Base-by-base conservation (phyloP, 2,797 vertebrate genomes). In the Vespertilio murinus region DNA sequence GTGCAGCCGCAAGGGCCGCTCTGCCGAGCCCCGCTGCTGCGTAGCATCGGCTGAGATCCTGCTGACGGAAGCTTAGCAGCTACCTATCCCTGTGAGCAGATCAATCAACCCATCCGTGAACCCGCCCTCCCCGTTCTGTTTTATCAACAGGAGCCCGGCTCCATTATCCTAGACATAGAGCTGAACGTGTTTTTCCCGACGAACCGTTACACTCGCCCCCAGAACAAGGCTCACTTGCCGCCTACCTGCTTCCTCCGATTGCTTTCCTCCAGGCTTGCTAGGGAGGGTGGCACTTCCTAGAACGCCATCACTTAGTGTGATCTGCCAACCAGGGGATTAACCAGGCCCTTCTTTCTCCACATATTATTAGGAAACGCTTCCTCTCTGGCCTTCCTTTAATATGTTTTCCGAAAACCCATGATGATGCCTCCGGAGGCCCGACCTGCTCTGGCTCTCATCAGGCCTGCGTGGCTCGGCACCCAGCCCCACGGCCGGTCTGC, bases 361-460 rank as follows among this genome's bases (percentile, higher is more conserved):
- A 33, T 69, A 78, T 70, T 59, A 78, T 67, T 28, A 61, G 33
- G 49, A 49, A 87, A 80, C 35, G 86, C 59, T 92, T 96, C 77
- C 89, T 78, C 87, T 20, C 59, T 0, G 54, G 75, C 88, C 54
- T 64, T 91, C 45, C 56, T 83, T 84, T 65, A 91, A 87, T 33
- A 88, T 5, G 54, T 86, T 90, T 96, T 79, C 80, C 56, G 69
- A 94, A 96, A 84, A 28, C 22, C 40, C 9, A 3, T 13, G 71
- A 54, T 18, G 35, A 28, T 35, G 52, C 81, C 93, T 83, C 69
- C 40, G 49, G 61, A 89, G 71, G 67, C 79, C 86, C 94, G 88
- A 84, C 42, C 28, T 17, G 16, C 87, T 49, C 80, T 96, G 93
- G 82, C 75, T 96, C 88, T 87, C 91, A 95, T 88, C 90, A 95